phyloP scores from a whole-genome alignment of 2,797 vertebrate species.

The Sebastes hopkinsi region DNA sequence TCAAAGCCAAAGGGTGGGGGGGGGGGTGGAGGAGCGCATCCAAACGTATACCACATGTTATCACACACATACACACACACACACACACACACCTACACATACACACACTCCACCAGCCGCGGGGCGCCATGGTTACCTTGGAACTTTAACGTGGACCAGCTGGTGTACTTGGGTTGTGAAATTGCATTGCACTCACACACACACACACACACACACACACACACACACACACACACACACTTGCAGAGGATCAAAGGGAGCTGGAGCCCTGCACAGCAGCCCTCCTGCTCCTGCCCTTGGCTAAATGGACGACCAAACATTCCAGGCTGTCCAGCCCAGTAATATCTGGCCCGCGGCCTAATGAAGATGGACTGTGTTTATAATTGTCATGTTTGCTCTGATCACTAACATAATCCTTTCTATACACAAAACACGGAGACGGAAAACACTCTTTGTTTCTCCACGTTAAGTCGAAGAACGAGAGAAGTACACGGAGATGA shows the following conservation, averaged over 20 bases:
- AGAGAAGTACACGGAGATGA: slow-evolving; percentile 40
- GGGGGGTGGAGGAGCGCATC: slow-evolving; percentile 81
- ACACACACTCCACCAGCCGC: slow-evolving; percentile 79
- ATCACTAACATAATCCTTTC: slow-evolving; percentile 80
- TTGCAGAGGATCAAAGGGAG: slow-evolving; percentile 85
- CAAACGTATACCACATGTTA: slow-evolving; percentile 90
- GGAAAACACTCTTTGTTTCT: slow-evolving; percentile 69
- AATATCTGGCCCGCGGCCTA: slow-evolving; percentile 81
- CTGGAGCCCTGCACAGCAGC: slow-evolving; percentile 83
- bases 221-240: slow-evolving; percentile 51
- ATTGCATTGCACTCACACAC: slow-evolving; percentile 81
- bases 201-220: slow-evolving; percentile 34
- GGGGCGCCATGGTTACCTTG: slow-evolving; percentile 89
- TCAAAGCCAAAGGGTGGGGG: slow-evolving; percentile 76
- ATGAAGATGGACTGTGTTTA: slow-evolving; percentile 84
- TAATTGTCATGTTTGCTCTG: slow-evolving; percentile 82
- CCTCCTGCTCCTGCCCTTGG: slow-evolving; percentile 83
- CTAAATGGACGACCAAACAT: slow-evolving; percentile 87
- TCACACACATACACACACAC: slow-evolving; percentile 65
- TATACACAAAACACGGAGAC: slow-evolving; percentile 72
- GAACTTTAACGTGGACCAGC: slow-evolving; percentile 92
- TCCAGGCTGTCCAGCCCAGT: slow-evolving; percentile 82
- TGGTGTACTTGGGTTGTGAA: slow-evolving; percentile 89
- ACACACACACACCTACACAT: slow-evolving; percentile 46
- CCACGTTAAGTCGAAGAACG: slow-evolving; percentile 37